These are phyloP conservation scores for Drosophila kuntzei DNA, from an alignment of 2,888 invertebrate species.

Conservation along the genomic window DNA sequence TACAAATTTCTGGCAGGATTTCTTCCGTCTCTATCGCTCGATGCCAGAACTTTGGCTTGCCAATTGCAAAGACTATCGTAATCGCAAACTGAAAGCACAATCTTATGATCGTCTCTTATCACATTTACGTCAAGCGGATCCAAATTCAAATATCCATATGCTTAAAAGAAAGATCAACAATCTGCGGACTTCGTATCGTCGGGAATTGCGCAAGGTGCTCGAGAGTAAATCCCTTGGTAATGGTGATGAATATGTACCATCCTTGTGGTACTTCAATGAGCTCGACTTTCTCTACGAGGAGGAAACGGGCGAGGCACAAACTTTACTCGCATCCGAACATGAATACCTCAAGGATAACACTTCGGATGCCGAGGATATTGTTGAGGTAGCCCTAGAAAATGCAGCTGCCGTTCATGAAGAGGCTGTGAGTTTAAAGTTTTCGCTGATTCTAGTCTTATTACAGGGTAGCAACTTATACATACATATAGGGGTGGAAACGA, in stretches of 20 bases:
- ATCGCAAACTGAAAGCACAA: slow-evolving; percentile 44
- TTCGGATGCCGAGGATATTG: slow-evolving; percentile 18
- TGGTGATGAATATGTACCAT: slow-evolving; percentile 50
- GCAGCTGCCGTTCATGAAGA: slow-evolving; percentile 1
- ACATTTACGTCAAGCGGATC: slow-evolving; percentile 41
- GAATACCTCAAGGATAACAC: slow-evolving; percentile 7
- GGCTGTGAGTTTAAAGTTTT: slow-evolving; percentile 1
- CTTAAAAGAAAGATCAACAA: slow-evolving; percentile 72
- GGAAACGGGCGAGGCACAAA: slow-evolving; percentile 56
- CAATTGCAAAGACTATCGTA: slow-evolving; percentile 52
- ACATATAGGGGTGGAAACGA: neutral
- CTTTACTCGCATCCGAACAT: slow-evolving; percentile 2
- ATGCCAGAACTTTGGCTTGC: slow-evolving; percentile 66
- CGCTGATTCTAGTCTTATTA: neutral
- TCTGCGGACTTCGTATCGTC: slow-evolving; percentile 68
- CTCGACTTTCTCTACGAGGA: slow-evolving; percentile 62
- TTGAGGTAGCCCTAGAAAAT: slow-evolving; percentile 15
- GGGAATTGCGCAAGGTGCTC: slow-evolving; percentile 65
- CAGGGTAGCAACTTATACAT: neutral
- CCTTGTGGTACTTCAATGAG: slow-evolving; percentile 68
- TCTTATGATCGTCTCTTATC: slow-evolving; percentile 49
- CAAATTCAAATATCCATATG: slow-evolving; percentile 52
- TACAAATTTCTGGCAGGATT: slow-evolving; percentile 51
- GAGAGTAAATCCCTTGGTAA: slow-evolving; percentile 21
- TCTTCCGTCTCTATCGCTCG: slow-evolving; percentile 61